Evolutionary conservation across 2,888 invertebrate genomes (phyloP), one percentile per base, ranked within the genome.

Genomic region (Erynnis tages): DNA sequence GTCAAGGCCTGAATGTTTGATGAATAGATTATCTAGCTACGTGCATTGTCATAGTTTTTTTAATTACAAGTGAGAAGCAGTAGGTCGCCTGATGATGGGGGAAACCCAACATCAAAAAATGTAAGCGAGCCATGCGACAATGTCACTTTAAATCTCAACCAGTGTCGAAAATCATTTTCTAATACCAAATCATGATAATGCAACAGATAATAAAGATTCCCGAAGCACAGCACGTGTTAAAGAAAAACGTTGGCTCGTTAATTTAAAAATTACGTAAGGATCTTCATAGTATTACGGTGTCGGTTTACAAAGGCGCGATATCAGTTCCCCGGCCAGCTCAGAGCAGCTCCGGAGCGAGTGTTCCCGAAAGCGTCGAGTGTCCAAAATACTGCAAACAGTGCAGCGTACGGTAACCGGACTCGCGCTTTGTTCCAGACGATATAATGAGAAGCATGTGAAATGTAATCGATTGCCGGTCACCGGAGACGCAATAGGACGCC

Each of bases 391-490:
- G 21, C n/a, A 30, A 53, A 50, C 32, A 11, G 34, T 14, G 38
- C n/a, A 46, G 80, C 79, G 79, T 74, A 78, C 62, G 63, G 82
- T 63, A 81, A 87, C 74, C 61, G 67, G 82, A 86, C 57, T 69
- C 80, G 59, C 71, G 73, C 86, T 87, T 87, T 86, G 86, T 86
- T 87, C 74, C 80, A 84, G 82, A 84, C 83, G 82, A 69, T 79
- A 82, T 86, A 87, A 86, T 85, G 85, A 86, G 86, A 83, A 83
- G 79, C 83, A 83, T 82, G 82, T 80, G 86, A 81, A 83, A 82
- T 71, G 77, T 76, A 80, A 83, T 80, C 84, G 82, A 85, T 79
- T 76, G 77, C 70, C 67, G 77, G 85, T 67, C 76, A 85, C 75
- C 59, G 70, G 85, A 86, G 79, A 80, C 60, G 85, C 72, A 82